Percentiles rank a stretch among this genome's conserved stretches.
Conservation (phyloP, 1,140 invertebrate species). For the Halictus rubicundus region DNA sequence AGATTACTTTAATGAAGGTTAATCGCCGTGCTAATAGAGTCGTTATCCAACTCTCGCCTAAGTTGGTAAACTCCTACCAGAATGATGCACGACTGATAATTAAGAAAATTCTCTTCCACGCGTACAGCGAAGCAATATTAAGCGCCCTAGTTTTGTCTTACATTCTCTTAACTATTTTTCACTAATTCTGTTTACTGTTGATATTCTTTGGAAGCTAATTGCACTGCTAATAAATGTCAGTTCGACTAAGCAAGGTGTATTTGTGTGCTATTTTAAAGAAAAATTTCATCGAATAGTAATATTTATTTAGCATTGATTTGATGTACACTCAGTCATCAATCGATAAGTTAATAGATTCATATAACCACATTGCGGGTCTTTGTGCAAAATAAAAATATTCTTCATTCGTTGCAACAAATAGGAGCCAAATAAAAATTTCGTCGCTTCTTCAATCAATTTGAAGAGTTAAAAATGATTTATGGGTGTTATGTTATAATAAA, state of each 20-base stretch:
- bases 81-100: neutral
- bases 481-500: no score
- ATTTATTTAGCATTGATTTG: no score
- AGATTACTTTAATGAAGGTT: neutral
- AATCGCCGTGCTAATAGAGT: neutral
- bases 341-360: no score
- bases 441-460: no score
- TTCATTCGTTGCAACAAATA: no score
- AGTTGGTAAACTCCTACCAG: neutral
- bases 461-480: no score
- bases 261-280: neutral
- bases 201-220: neutral
- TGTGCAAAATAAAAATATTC: no score
- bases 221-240: neutral
- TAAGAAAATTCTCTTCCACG: neutral
- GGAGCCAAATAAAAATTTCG: no score
- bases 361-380: no score
- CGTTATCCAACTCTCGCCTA: neutral
- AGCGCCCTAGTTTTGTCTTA: neutral
- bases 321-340: no score
- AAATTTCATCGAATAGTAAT: neutral
- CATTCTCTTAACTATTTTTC: neutral
- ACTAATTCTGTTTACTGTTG: neutral
- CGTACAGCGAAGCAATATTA: slow-evolving; percentile 1
- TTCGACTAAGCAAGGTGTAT: neutral